Evolutionary conservation across 1,140 invertebrate species (phyloP).

Genomic region (Drosophila ananassae): DNA sequence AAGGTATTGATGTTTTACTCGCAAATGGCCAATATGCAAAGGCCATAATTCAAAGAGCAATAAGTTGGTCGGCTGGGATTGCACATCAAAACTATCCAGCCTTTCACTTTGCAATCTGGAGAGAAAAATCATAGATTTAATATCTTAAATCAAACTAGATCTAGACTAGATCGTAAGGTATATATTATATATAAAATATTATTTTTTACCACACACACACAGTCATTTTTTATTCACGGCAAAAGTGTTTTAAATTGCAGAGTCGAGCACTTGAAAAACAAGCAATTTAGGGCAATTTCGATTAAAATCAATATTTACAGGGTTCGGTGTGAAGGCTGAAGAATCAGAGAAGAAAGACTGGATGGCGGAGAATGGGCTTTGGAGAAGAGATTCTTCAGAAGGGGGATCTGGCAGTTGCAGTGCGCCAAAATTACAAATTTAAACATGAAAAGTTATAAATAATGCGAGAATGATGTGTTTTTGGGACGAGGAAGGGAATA

Average conservation of each 20-base stretch:
- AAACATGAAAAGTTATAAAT: conserved; percentile 82
- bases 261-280: conserved; percentile 51
- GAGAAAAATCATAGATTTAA: background rate
- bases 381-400: background rate
- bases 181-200: background rate
- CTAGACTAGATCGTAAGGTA: background rate
- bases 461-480: conserved; percentile 63
- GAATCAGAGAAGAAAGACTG: conserved; percentile 10
- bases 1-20: conserved; percentile 67
- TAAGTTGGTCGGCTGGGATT: background rate
- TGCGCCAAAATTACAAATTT: conserved; percentile 79
- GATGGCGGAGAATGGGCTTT: background rate
- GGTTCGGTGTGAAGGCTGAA: conserved; percentile 24
- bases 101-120: background rate
- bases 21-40: conserved; percentile 31
- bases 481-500: conserved; percentile 13
- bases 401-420: conserved; percentile 25
- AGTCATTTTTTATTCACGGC: conserved; percentile 46
- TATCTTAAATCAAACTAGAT: conserved; percentile 1
- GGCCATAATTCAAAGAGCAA: conserved; percentile 2
- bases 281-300: conserved; percentile 80
- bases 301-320: conserved; percentile 82
- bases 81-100: background rate
- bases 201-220: conserved; percentile 16
- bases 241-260: conserved; percentile 74